phyloP scores from a whole-genome alignment of 2,888 invertebrate species.

The Pollenia amentaria region DNA sequence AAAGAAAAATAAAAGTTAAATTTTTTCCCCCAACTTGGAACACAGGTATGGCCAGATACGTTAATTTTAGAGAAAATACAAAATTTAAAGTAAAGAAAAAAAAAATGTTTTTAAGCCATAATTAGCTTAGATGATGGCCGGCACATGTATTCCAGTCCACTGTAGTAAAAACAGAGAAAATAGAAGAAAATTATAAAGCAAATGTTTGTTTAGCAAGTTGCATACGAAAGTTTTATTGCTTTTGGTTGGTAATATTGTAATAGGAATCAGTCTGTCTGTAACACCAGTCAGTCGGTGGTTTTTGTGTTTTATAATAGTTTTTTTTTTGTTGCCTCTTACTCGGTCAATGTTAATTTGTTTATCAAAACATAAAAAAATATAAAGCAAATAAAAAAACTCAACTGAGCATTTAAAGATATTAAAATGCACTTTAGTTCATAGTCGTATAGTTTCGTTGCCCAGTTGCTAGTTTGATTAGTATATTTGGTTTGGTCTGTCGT shows the following conservation, averaged over 20 bases:
- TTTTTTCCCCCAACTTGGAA: slow-evolving; percentile 15
- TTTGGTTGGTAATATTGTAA: slow-evolving; percentile 19
- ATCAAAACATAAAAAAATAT: slow-evolving; percentile 46
- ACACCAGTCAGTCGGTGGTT: slow-evolving; percentile 46
- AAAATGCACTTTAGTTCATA: slow-evolving; percentile 65
- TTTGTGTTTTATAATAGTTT: slow-evolving; percentile 14
- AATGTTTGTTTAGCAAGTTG: slow-evolving; percentile 51
- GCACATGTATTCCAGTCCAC: slow-evolving; percentile 30
- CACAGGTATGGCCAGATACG: slow-evolving; percentile 35
- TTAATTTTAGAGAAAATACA: slow-evolving; percentile 37
- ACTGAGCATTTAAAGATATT: slow-evolving; percentile 61
- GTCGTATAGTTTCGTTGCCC: slow-evolving; percentile 35
- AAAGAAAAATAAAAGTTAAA: slow-evolving; percentile 49
- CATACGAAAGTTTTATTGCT: neutral
- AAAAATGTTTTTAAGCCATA: slow-evolving; percentile 41
- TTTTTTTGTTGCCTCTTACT: slow-evolving; percentile 41
- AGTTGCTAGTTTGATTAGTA: slow-evolving; percentile 47
- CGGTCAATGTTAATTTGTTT: slow-evolving; percentile 74
- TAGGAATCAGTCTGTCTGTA: neutral
- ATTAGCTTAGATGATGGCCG: slow-evolving; percentile 57
- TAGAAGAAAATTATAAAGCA: slow-evolving; percentile 1
- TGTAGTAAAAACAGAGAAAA: neutral
- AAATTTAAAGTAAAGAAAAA: slow-evolving; percentile 13
- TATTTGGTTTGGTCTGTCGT: slow-evolving; percentile 3
- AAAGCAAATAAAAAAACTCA: slow-evolving; percentile 22